A percentile compares a stretch with the other conserved stretches of the same genome.
Evolutionary conservation across 2,888 invertebrate genomes (phyloP).

Genomic region (Synanthedon myopaeformis): DNA sequence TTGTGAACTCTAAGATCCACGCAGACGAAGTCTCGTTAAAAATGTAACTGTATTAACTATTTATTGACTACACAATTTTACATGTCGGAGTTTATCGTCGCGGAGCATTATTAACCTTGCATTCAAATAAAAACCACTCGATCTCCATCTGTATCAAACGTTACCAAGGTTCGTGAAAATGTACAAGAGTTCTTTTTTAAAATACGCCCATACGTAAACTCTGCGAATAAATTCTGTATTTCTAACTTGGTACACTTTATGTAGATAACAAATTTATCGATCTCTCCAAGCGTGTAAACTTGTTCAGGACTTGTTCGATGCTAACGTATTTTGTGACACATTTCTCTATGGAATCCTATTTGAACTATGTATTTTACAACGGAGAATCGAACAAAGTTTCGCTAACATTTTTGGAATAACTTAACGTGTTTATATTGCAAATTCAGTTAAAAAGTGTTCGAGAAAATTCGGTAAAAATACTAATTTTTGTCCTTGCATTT

Average conservation of each 20-base stretch:
- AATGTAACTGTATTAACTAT: no score
- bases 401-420: neutral
- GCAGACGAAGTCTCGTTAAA: no score
- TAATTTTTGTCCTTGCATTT: neutral
- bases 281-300: slow-evolving; percentile 14
- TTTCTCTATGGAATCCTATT: neutral
- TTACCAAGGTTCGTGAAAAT: no score
- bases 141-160: no score
- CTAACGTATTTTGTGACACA: slow-evolving; percentile 20
- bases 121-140: no score
- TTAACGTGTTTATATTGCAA: neutral
- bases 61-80: no score
- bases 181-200: no score
- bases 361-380: neutral
- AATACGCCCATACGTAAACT: neutral
- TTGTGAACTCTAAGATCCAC: no score
- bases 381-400: neutral
- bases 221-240: neutral
- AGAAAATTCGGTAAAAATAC: neutral
- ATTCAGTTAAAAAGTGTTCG: neutral
- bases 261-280: slow-evolving; percentile 18
- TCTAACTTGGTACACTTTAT: neutral
- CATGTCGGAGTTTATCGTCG: no score
- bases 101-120: no score
- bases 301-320: slow-evolving; percentile 18